Percentiles rank a stretch among this genome's conserved stretches.
These are phyloP conservation scores for Dynastes tityus DNA, from an alignment of 2,888 invertebrate species.

Conservation along the genomic window DNA sequence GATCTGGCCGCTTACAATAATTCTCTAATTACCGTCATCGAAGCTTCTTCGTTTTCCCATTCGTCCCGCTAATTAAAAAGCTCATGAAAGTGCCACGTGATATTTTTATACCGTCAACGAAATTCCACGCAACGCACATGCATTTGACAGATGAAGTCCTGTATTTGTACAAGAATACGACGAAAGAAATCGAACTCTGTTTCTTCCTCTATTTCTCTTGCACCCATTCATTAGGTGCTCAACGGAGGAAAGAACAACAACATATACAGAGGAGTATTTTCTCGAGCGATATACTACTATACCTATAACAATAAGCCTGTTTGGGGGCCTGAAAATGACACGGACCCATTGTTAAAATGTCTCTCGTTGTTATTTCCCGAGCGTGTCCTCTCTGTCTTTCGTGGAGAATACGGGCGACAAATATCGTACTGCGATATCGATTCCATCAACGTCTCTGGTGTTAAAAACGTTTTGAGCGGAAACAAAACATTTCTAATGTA, in stretches of 20 bases:
- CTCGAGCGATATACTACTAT: slow-evolving; percentile 50
- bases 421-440: slow-evolving; percentile 58
- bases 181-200: slow-evolving; percentile 42
- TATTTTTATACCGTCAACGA: slow-evolving; percentile 48
- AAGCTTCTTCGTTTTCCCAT: slow-evolving; percentile 18
- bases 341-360: slow-evolving; percentile 63
- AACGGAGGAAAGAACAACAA: slow-evolving; percentile 59
- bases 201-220: slow-evolving; percentile 36
- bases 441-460: slow-evolving; percentile 54
- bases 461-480: slow-evolving; percentile 56
- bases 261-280: slow-evolving; percentile 58
- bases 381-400: slow-evolving; percentile 34
- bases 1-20: slow-evolving; percentile 33
- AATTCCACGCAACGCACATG: slow-evolving; percentile 47
- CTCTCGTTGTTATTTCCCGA: slow-evolving; percentile 62
- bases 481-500: slow-evolving; percentile 60
- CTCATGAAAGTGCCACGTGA: slow-evolving; percentile 49
- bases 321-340: slow-evolving; percentile 65
- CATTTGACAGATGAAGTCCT: slow-evolving; percentile 49
- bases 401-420: slow-evolving; percentile 16
- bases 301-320: slow-evolving; percentile 61
- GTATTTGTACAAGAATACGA: slow-evolving; percentile 42
- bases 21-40: slow-evolving; percentile 44
- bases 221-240: slow-evolving; percentile 48
- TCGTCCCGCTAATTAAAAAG: slow-evolving; percentile 41